Base-by-base conservation (phyloP, 37 sponge, comb jelly and placozoan species). In the Ianthella basta region DNA sequence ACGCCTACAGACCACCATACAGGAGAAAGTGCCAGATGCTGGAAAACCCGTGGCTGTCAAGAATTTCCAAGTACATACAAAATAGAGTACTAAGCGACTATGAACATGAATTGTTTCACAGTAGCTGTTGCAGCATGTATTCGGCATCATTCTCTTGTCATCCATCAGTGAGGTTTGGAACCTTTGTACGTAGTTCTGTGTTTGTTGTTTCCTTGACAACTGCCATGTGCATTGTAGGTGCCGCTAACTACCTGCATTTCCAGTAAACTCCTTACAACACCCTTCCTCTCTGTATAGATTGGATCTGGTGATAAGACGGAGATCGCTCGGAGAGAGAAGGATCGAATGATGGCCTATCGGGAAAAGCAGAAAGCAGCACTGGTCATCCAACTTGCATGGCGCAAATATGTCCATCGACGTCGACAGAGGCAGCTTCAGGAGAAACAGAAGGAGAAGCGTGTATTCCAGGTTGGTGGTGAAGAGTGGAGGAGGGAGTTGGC, bases 351-450 rank as follows among this genome's bases (percentile, higher is more conserved):
- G 33, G 60, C 88, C 37, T 85, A 88, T 70, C 68, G 94, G 20
- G 72, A 88, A 83, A 90, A 87, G 88, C 86, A 85, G 23, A 87
- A 94, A 56, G 98, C 98, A 68, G 96, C 98, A 6, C 85, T 95
- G 16, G 59, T 88, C 30, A 95, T 97, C 54, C 98, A 97, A 63
- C 84, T 93, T 27, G 90, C 96, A 37, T 97, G 96, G 98, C 88
- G 60, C 56, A 84, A 40, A 70, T 91, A 91, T 35, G 34, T 72
- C n/a, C 70, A 84, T 21, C 39, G 69, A 2, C 79, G 80, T 50
- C 27, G 72, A 29, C 56, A 87, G 55, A 25, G 72, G 20, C 30
- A 59, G 36, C 55, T 81, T 21, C 74, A 84, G 54, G 70, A 83
- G 12, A 77, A 86, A 60, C 41, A 57, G 27, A 56, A 60, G 25